Percentiles rank a stretch among this genome's conserved stretches.
phyloP scores from a whole-genome alignment of 2,888 invertebrate species.

The Phasia obesa region DNA sequence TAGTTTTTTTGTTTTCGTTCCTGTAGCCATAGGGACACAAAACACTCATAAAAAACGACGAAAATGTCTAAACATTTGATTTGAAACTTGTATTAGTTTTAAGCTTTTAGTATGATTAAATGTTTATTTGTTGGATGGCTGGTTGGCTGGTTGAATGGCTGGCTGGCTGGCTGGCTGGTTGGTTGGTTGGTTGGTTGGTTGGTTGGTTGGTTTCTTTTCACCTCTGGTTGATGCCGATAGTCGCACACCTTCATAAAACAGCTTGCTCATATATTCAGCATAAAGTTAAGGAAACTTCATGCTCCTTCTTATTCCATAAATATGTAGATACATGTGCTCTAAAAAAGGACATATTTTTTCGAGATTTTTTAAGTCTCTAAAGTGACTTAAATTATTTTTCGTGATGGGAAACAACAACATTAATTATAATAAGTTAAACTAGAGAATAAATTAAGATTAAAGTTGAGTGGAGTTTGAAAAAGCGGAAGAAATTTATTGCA shows the following conservation, averaged over 20 bases:
- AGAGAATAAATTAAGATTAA: neutral
- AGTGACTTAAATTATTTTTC: slow-evolving; percentile 44
- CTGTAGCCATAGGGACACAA: slow-evolving; percentile 18
- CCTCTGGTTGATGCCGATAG: slow-evolving; percentile 5
- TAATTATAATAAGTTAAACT: slow-evolving; percentile 25
- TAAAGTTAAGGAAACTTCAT: slow-evolving; percentile 44
- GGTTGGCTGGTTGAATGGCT: neutral
- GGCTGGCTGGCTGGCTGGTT: neutral
- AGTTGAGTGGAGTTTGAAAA: neutral
- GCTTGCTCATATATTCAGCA: neutral
- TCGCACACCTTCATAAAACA: neutral
- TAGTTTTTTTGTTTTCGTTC: neutral
- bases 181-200: neutral
- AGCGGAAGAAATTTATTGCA: neutral
- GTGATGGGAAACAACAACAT: slow-evolving; percentile 27
- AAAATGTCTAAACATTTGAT: slow-evolving; percentile 2
- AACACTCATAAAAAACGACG: neutral
- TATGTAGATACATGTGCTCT: neutral
- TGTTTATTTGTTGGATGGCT: slow-evolving; percentile 18
- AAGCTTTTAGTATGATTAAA: slow-evolving; percentile 66
- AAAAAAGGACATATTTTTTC: slow-evolving; percentile 10
- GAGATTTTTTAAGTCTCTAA: slow-evolving; percentile 34
- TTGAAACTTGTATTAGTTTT: slow-evolving; percentile 43
- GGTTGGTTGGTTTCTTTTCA: neutral
- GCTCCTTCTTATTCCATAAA: neutral